These are phyloP conservation scores for Forficula auricularia DNA, from an alignment of 1,140 invertebrate species.

Conservation along the genomic window DNA sequence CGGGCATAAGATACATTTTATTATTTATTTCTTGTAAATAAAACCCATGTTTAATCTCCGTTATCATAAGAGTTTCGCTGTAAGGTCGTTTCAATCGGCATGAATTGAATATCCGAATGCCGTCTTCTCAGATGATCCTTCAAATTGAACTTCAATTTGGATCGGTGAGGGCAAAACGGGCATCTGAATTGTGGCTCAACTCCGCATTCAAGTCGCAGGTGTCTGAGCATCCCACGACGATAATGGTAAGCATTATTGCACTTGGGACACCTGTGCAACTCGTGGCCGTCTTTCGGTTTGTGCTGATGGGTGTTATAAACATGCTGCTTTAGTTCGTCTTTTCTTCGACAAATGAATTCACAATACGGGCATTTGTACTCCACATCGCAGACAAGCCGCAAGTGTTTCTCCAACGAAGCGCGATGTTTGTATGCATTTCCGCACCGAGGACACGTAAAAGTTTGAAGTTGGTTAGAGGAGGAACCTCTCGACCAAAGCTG, in stretches of 20 bases:
- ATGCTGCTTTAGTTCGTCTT: constrained; percentile 69
- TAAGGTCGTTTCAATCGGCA: no score
- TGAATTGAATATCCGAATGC: no score
- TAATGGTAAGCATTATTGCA: constrained; percentile 29
- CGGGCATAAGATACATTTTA: no score
- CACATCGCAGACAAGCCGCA: constrained; percentile 17
- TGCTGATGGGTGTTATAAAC: constrained; percentile 33
- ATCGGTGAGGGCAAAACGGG: constrained; percentile 15
- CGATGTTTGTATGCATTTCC: constrained; percentile 26
- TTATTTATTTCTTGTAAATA: no score
- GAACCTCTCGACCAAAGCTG: no score
- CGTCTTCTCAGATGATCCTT: no score
- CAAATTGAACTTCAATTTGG: no score
- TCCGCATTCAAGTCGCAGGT: constrained; percentile 13
- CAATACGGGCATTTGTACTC: constrained; percentile 21
- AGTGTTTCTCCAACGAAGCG: constrained; percentile 11
- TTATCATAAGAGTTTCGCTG: no score
- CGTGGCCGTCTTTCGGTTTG: no score
- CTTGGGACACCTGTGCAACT: not conserved
- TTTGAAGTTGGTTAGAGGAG: constrained; percentile 2
- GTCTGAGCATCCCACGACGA: constrained; percentile 19
- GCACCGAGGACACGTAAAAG: constrained; percentile 26
- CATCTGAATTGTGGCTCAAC: constrained; percentile 10
- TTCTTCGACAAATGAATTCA: constrained; percentile 19
- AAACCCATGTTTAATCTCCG: no score